A percentile compares a stretch with the other conserved stretches of the same genome.
Evolutionary conservation across 1,140 invertebrate genomes (phyloP).

Genomic region (Dendroctonus ponderosae): DNA sequence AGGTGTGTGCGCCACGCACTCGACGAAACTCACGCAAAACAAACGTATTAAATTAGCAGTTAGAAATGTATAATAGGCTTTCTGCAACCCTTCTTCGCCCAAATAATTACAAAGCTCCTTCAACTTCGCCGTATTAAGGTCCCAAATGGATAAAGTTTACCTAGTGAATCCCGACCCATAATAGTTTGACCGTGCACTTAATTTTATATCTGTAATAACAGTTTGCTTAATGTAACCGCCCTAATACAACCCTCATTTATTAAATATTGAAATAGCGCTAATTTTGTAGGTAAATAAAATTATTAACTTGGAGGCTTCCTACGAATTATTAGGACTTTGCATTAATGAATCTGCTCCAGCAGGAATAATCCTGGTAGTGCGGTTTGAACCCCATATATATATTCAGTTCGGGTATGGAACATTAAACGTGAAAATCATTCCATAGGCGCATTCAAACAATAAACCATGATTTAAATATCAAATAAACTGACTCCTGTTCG

Average conservation of each 20-base stretch:
- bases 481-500: constrained; percentile 13
- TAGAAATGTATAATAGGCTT: constrained; percentile 32
- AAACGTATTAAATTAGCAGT: constrained; percentile 32
- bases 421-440: neutral
- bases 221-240: constrained; percentile 25
- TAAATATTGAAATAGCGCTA: constrained; percentile 13
- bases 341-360: too few relatives aligned
- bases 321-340: too few relatives aligned
- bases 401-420: too few relatives aligned
- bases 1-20: constrained; percentile 5
- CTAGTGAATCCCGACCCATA: constrained; percentile 23
- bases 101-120: constrained; percentile 31
- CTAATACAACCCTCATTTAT: constrained; percentile 16
- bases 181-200: constrained; percentile 33
- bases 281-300: neutral
- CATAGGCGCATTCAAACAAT: constrained; percentile 15
- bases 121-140: constrained; percentile 14
- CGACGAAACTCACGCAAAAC: constrained; percentile 17
- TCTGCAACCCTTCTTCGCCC: constrained; percentile 27
- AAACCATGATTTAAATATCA: constrained; percentile 24
- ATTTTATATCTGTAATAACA: constrained; percentile 30
- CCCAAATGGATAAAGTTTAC: constrained; percentile 28
- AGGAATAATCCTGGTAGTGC: too few relatives aligned
- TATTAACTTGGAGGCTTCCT: too few relatives aligned
- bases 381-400: too few relatives aligned